Evolutionary conservation across 2,797 vertebrate species (phyloP).

Genomic region (Heterohyrax brucei): DNA sequence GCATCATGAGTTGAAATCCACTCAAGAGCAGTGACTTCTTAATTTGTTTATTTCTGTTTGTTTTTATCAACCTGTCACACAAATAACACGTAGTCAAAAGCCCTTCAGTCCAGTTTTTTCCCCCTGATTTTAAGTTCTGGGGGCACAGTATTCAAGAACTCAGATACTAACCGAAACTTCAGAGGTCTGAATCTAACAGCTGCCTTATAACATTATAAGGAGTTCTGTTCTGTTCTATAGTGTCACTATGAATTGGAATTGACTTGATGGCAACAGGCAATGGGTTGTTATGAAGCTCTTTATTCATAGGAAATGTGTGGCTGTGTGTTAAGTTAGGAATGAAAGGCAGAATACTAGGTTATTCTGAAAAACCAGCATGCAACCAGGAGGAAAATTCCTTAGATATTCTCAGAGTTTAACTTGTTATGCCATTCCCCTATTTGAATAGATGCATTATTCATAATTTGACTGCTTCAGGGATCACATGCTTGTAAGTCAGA

Average conservation of each 20-base stretch:
- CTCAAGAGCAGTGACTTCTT: no score
- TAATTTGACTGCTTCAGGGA: background rate
- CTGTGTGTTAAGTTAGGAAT: background rate
- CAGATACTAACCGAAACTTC: no score
- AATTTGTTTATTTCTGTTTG: no score
- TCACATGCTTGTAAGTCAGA: background rate
- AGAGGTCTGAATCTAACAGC: no score
- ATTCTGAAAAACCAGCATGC: background rate
- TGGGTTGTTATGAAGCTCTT: background rate
- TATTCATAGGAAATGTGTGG: background rate
- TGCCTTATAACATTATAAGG: no score
- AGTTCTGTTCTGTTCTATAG: no score
- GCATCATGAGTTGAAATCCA: no score
- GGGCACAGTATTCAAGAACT: no score
- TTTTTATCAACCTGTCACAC: background rate
- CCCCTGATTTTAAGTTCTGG: no score
- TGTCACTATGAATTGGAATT: no score
- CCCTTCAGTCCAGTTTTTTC: background rate
- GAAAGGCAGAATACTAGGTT: background rate
- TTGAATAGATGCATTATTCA: background rate
- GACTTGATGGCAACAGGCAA: no score
- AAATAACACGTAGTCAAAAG: background rate
- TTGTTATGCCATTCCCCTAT: background rate
- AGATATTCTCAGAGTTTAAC: background rate
- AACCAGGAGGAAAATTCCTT: background rate